A percentile compares a stretch with the other conserved stretches of the same genome.
These are phyloP conservation scores for Malacoraja senta DNA, from an alignment of 2,797 vertebrate species.

Conservation along the genomic window DNA sequence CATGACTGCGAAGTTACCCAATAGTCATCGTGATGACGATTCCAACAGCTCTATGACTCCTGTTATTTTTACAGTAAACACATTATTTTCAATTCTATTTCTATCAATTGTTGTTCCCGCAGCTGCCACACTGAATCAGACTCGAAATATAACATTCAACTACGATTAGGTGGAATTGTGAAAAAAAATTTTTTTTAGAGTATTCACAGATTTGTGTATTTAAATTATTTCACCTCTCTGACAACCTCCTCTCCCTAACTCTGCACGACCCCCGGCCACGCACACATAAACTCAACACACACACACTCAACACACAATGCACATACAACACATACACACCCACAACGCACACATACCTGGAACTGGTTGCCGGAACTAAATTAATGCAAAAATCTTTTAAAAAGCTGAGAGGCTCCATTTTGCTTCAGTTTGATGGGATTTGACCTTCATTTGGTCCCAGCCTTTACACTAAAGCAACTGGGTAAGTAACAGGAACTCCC, in stretches of 20 bases:
- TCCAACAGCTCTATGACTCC: not conserved
- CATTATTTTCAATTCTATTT: not conserved
- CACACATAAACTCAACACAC: too few relatives aligned
- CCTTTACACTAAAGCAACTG: not conserved
- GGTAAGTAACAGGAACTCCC: not conserved
- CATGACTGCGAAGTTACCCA: too few relatives aligned
- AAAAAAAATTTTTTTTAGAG: not conserved
- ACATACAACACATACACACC: too few relatives aligned
- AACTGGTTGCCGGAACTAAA: not conserved
- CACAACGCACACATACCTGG: too few relatives aligned
- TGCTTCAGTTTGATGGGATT: slow-evolving; percentile 7
- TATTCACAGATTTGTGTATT: not conserved
- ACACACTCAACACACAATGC: too few relatives aligned
- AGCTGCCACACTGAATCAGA: not conserved
- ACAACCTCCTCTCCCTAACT: too few relatives aligned
- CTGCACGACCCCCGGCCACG: too few relatives aligned
- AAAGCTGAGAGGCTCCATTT: not conserved
- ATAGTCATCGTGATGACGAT: not conserved
- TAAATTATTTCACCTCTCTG: not conserved
- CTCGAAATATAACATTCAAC: not conserved
- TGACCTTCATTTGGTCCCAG: not conserved
- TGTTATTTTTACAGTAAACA: not conserved
- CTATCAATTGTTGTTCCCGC: not conserved
- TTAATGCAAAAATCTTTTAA: not conserved
- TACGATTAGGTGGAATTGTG: not conserved